Percentiles rank a stretch among this genome's conserved stretches.
phyloP scores from a whole-genome alignment of 92 coral and sea anemone species.

The Epizoanthus illoricatus region DNA sequence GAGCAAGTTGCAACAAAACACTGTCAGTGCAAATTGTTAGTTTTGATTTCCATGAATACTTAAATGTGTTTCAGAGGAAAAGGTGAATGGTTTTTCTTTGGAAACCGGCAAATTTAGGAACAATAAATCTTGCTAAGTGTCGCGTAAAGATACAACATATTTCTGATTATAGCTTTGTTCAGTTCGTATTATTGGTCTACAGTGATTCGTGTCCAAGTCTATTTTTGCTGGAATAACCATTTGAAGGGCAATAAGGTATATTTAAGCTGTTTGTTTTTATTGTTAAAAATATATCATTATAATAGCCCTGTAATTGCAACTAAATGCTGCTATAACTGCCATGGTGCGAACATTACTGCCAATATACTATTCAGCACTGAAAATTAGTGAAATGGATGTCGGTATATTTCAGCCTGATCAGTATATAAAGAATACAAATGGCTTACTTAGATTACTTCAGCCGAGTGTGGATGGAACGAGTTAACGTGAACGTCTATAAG shows the following conservation, averaged over 20 bases:
- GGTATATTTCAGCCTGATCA: constrained; percentile 5
- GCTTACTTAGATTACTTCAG: neutral
- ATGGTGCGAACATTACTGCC: constrained; percentile 39
- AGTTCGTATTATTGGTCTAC: constrained; percentile 11
- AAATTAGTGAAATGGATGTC: constrained; percentile 37
- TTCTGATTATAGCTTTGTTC: constrained; percentile 19
- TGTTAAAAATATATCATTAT: constrained; percentile 32
- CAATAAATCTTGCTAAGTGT: constrained; percentile 43
- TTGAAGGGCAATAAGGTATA: constrained; percentile 12
- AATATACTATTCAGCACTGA: constrained; percentile 25
- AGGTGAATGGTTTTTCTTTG: constrained; percentile 24
- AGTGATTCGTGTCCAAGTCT: neutral
- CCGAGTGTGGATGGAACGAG: no score
- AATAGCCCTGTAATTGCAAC: constrained; percentile 40
- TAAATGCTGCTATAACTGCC: constrained; percentile 42
- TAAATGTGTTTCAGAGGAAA: constrained; percentile 40
- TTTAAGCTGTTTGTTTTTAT: constrained; percentile 22
- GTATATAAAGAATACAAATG: constrained; percentile 15
- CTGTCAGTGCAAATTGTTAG: constrained; percentile 27
- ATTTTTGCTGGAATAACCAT: constrained; percentile 11
- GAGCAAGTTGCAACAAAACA: constrained; percentile 6
- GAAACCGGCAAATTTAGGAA: constrained; percentile 26
- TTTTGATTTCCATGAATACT: constrained; percentile 19
- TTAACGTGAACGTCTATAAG: no score
- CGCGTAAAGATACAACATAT: constrained; percentile 30